Base-by-base conservation (phyloP, 1,140 invertebrate species). In the Hypothenemus hampei region DNA sequence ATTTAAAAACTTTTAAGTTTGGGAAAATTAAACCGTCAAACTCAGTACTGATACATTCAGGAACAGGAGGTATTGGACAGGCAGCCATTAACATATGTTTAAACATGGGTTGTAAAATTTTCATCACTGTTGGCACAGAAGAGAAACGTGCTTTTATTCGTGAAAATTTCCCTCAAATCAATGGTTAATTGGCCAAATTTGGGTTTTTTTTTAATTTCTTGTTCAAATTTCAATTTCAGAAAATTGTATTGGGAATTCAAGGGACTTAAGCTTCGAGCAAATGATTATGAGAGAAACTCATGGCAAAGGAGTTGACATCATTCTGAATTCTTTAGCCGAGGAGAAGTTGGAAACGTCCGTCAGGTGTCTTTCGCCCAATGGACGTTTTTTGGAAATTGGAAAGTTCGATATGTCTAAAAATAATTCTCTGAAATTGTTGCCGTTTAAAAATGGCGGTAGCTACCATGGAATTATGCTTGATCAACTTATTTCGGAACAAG, bases 381-480 rank as follows among this genome's bases (percentile, higher is more conserved):
- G 86, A 1, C 75, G 80, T 19, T 89, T 89, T 69, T 65, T 89
- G 3, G 87, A 90, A 71, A 89, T 90, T 22, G 86, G 87, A 13
- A 88, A 87, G 63, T 86, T 83, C 55, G 86, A 89, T 68, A 75
- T 86, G 54, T 74, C 73, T 1, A 79, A 81, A 39, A 81, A 87
- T 55, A 83, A 77, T 20, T 66, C 75, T 16, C 71, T 87, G 19
- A 81, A 82, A 68, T 83, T 83, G 80, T 75, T 88, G 37, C 74
- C 86, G 33, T 93, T 97, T 73, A 73, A 85, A 26, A 85, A 84
- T 46, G 92, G 93, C 67, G 82, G 86, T 3, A 89, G 86, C 66
- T 88, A 95, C 75, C 89, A 92, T 74, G 90, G 91, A 26, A 85
- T 95, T 55, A 79, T 93, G 65, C 78, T 94, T 63, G 91, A 93